Base-by-base conservation (phyloP, 2,888 invertebrate species). In the Ormia ochracea region DNA sequence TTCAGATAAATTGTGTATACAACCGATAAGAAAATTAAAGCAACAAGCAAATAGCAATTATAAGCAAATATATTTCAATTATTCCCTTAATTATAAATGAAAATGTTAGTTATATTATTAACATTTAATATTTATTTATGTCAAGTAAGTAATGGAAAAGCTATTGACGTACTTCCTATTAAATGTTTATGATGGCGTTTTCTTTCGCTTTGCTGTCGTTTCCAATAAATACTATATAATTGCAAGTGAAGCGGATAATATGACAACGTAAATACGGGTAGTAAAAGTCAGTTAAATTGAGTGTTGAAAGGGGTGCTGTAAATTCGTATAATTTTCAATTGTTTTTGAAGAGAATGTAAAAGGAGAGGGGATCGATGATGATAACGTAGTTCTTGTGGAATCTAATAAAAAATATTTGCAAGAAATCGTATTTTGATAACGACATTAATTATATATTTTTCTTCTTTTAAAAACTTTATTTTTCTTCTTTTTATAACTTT, bases 201-300 rank as follows among this genome's bases (percentile, higher is more conserved):
- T 4, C 28, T 65, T 50, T 36, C 7, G n/a, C 0, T 38, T 38
- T 65, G 31, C 19, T 45, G 19, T n/a, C 6, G n/a, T 31, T 19
- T 19, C 43, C 21, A 9, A 45, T 45, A 41, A 43, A 61, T n/a
- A n/a, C n/a, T n/a, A n/a, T 45, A 31, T 61, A 61, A 61, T 43
- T 61, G 4, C 17, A 61, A 31, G 43, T 21, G 31, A 58, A 26
- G 38, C 21, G 9, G 45, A 19, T 38, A 26, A 33, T 45, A 6
- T 31, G 28, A 14, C 28, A n/a, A 43, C 31, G n/a, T 45, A 45
- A 41, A 28, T 43, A 41, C 41, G 17, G 43, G 3, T n/a, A n/a
- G n/a, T n/a, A n/a, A n/a, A 43, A 26, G 3, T 38, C 9, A 59
- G 26, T 41, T 14, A 41, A 2, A 23, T n/a, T 7, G 12, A 33